Evolutionary conservation across 2,797 vertebrate species (phyloP).

Genomic region (Tapirus indicus): DNA sequence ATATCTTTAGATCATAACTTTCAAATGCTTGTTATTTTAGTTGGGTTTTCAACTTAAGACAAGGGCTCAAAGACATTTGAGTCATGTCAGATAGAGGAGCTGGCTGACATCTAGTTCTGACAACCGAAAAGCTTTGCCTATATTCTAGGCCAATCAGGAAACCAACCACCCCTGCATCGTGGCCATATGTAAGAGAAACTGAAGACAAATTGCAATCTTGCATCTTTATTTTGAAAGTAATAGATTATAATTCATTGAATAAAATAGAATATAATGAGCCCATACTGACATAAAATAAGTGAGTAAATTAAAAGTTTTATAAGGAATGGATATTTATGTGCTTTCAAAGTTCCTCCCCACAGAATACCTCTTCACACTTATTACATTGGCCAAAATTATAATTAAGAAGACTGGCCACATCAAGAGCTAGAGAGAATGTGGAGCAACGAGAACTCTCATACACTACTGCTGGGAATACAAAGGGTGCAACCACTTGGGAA

Average conservation of each 20-base stretch:
- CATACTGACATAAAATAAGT: background rate
- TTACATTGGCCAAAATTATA: background rate
- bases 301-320: background rate
- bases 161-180: background rate
- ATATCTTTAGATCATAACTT: background rate
- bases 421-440: background rate
- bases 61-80: background rate
- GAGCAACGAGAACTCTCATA: background rate
- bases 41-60: background rate
- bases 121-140: background rate
- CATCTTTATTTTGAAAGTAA: background rate
- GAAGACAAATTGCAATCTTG: background rate
- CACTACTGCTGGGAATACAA: background rate
- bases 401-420: background rate
- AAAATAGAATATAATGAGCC: background rate
- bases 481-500: background rate
- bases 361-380: background rate
- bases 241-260: background rate
- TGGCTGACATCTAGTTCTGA: background rate
- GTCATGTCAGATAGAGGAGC: background rate
- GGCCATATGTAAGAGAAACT: background rate
- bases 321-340: background rate
- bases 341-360: background rate
- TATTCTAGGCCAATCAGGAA: background rate
- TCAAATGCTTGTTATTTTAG: background rate